Evolutionary conservation across 2,888 invertebrate genomes (phyloP).

Genomic region (Yponomeuta evonymella): DNA sequence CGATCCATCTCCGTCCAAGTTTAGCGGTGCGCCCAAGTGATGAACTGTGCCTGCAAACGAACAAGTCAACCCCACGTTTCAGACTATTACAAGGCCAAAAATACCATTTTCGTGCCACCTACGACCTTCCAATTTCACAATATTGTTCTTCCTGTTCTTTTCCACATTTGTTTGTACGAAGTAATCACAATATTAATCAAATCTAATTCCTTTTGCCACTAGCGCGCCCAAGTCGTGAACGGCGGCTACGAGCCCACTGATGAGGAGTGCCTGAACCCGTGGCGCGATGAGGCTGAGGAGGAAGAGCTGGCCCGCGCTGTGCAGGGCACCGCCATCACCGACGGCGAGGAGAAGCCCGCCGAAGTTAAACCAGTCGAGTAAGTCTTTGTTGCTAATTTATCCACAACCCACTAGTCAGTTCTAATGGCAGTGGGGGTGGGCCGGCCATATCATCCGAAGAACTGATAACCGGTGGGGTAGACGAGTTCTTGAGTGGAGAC

Average conservation of each 20-base stretch:
- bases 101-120: not conserved
- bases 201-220: conserved; percentile 15
- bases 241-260: conserved; percentile 92
- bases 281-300: conserved; percentile 84
- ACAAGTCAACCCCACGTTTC: too few relatives aligned
- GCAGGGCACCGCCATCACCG: conserved; percentile 76
- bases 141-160: not conserved
- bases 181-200: not conserved
- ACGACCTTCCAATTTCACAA: not conserved
- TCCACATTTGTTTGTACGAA: not conserved
- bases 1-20: too few relatives aligned
- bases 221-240: conserved; percentile 78
- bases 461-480: too few relatives aligned
- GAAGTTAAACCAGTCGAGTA: conserved; percentile 35
- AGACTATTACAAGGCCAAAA: too few relatives aligned
- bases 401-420: too few relatives aligned
- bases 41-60: too few relatives aligned
- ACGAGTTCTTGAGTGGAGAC: too few relatives aligned
- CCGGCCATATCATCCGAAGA: too few relatives aligned
- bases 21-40: too few relatives aligned
- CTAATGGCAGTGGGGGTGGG: too few relatives aligned
- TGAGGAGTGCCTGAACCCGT: conserved; percentile 92
- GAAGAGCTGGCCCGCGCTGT: conserved; percentile 82
- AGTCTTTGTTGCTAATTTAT: conserved; percentile 13
- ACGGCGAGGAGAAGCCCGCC: conserved; percentile 43